Conservation (phyloP, 2,113 vertebrate genomes). For the Thryonomys swinderianus region DNA sequence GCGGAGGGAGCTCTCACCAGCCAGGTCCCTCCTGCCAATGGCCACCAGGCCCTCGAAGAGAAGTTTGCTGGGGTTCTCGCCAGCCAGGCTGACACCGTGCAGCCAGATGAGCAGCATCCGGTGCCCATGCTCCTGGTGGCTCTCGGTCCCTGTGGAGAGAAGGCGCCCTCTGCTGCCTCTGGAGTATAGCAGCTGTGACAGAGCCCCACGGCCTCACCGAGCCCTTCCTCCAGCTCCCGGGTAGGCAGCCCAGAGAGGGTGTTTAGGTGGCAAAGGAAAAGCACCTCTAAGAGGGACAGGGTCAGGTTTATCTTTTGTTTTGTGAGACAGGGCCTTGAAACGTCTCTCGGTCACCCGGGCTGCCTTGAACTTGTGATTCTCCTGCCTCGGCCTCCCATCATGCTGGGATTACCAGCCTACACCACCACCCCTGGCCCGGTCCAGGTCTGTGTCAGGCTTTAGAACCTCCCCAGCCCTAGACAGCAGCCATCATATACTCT, state of each 20-base stretch:
- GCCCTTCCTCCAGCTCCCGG: neutral
- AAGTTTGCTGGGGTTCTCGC: conserved; percentile 92
- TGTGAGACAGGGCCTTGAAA: neutral
- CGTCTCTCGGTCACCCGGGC: neutral
- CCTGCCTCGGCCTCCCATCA: neutral
- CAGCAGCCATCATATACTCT: neutral
- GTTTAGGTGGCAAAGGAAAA: neutral
- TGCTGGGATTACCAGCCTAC: neutral
- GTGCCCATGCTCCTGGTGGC: conserved; percentile 94
- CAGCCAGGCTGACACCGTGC: conserved; percentile 86
- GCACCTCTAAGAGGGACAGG: neutral
- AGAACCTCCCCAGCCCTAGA: neutral
- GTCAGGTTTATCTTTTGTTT: neutral
- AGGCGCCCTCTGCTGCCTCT: neutral
- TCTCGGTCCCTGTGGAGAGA: conserved; percentile 89
- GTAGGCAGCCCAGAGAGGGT: neutral
- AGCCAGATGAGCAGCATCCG: conserved; percentile 96
- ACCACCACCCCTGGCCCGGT: neutral
- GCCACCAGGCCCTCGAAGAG: conserved; percentile 92
- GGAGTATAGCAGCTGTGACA: neutral
- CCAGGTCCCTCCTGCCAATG: conserved; percentile 91
- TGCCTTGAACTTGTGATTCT: neutral
- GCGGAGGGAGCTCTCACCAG: conserved; percentile 86
- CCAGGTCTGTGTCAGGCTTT: neutral
- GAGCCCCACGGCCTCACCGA: neutral